Evolutionary conservation across 2,113 vertebrate genomes (phyloP).

Genomic region (Onychostruthus taczanowskii): DNA sequence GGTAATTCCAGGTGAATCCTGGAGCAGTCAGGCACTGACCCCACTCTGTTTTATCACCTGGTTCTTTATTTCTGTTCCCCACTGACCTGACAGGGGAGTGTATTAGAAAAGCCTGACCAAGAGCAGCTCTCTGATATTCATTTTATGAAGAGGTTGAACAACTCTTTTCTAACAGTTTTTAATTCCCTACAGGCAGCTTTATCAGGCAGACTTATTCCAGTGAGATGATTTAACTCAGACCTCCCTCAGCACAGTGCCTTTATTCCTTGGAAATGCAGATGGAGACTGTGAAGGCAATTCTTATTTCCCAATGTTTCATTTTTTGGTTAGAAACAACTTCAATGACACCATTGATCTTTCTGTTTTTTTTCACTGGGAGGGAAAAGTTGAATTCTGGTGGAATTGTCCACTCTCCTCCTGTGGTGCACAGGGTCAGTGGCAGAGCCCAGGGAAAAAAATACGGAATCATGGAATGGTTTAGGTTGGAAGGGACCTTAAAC

Average conservation of each 20-base stretch:
- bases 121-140: background rate
- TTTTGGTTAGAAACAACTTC: background rate
- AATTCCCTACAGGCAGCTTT: background rate
- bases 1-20: background rate
- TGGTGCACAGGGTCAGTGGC: background rate
- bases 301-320: background rate
- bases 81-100: background rate
- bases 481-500: fast-evolving
- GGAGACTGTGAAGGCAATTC: background rate
- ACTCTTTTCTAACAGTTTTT: background rate
- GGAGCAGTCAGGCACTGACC: background rate
- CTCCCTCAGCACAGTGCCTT: background rate
- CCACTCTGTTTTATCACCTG: background rate
- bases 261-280: background rate
- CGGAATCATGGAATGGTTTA: background rate
- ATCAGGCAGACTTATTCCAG: background rate
- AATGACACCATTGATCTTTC: background rate
- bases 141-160: background rate
- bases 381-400: background rate
- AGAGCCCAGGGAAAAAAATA: background rate
- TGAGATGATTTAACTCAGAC: background rate
- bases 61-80: background rate
- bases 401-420: background rate
- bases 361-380: background rate
- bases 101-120: background rate